Base-by-base conservation (phyloP, 1,140 invertebrate species). In the Lycorma delicatula region DNA sequence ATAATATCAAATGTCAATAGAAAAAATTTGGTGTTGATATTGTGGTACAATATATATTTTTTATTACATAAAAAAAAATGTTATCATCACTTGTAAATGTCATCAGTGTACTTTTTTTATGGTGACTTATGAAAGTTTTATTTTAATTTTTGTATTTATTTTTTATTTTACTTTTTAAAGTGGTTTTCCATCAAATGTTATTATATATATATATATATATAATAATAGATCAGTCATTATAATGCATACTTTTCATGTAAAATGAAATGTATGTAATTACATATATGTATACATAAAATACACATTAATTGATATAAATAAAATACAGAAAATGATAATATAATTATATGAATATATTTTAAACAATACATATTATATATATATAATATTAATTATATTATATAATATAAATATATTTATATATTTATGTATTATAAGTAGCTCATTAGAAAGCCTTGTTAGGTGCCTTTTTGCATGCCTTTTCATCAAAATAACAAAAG, bases 391-490 rank as follows among this genome's bases (percentile, higher is more conserved):
- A n/a, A n/a, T n/a, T n/a, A n/a, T n/a, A n/a, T n/a, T n/a, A n/a
- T n/a, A n/a, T n/a, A n/a, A n/a, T n/a, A n/a, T n/a, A n/a, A n/a
- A n/a, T n/a, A n/a, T n/a, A n/a, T n/a, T n/a, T n/a, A n/a, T n/a
- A n/a, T n/a, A 18, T 9, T 44, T 44, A 44, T 27, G n/a, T n/a
- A n/a, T n/a, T n/a, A n/a, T n/a, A 58, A 31, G 46, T 51, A 58
- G 34, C 18, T 49, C 12, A 44, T 44, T 44, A 44, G 51, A 54
- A 36, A 49, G 51, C 60, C 56, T 61, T 61, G 38, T 49, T 61
- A 61, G 52, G 57, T 58, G 60, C 57, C 56, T 59, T 59, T 61
- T 61, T 61, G 53, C 60, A 61, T 61, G 53, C 60, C 60, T 61
- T 61, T 59, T 48, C 41, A 44, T n/a, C n/a, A n/a, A n/a, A n/a